Evolutionary conservation across 2,888 invertebrate genomes (phyloP).

Genomic region (Prenolepis imparis): DNA sequence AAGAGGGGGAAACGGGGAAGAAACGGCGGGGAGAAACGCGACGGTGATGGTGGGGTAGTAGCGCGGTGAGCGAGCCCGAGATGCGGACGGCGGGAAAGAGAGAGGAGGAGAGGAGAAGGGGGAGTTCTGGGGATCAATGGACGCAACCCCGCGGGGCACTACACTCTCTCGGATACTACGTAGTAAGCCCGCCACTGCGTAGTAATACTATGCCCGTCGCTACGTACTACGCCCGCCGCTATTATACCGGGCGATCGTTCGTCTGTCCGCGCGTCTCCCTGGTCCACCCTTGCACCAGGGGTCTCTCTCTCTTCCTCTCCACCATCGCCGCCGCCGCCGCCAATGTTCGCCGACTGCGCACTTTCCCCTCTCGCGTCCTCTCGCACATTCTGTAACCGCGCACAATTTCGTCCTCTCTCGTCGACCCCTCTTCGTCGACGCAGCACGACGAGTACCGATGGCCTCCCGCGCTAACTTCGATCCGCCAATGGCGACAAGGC

Average conservation of each 20-base stretch:
- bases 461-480: conserved; percentile 76
- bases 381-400: conserved; percentile 8
- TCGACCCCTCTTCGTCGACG: conserved; percentile 43
- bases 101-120: neutral
- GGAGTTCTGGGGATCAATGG: conserved; percentile 81
- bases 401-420: conserved; percentile 30
- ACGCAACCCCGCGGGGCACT: conserved; percentile 83
- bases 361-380: conserved; percentile 49
- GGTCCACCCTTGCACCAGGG: neutral
- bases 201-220: conserved; percentile 75
- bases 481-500: conserved; percentile 74
- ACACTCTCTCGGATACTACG: conserved; percentile 80
- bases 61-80: conserved; percentile 30
- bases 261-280: conserved; percentile 10
- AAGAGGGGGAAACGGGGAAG: neutral
- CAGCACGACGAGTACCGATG: conserved; percentile 76
- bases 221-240: conserved; percentile 77
- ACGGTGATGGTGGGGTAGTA: conserved; percentile 32
- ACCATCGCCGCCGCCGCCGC: neutral
- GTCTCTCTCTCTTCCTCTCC: neutral
- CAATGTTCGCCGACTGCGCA: conserved; percentile 40
- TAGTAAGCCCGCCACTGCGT: conserved; percentile 77
- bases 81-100: conserved; percentile 51
- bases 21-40: conserved; percentile 30
- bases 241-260: conserved; percentile 61